Base-by-base conservation (phyloP, 2,797 vertebrate species). In the Podarcis siculus region DNA sequence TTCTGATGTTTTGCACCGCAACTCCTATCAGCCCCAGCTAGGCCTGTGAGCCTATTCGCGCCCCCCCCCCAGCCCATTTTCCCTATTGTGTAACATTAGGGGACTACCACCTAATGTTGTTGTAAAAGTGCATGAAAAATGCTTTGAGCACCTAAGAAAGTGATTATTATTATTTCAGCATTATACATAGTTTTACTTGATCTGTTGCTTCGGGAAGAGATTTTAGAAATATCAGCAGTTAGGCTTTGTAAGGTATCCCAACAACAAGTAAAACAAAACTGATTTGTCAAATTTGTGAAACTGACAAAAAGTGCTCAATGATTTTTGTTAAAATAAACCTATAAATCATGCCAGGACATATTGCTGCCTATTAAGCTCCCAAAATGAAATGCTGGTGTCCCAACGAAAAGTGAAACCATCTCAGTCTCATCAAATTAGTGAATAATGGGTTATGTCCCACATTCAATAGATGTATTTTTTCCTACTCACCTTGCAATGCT, bases 401-500 rank as follows among this genome's bases (percentile, higher is more conserved):
- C 55, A 75, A 30, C n/a, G 1, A 61, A 58, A 25, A 30, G 27
- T 23, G 75, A n/a, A 9, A 10, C 9, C 71, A n/a, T 82, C 13
- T 37, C 80, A 49, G 39, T 90, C 27, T 58, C n/a, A 85, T 80
- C 4, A 4, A 55, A 75, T 2, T 77, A 89, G 3, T 77, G 37
- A 86, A 32, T 45, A 85, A 27, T 89, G 23, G 9, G 2, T 35
- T 55, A 69, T 17, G 6, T 21, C 7, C 42, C 72, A n/a, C 39
- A 76, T 61, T 21, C 15, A 66, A n/a, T 15, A 1, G 19, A 9
- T 35, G 35, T 0, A 25, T 1, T 12, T 10, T 58, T 5, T 12
- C 9, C 39, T 7, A 23, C 67, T 94, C 95, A 98, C 99, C 99
- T 98, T 99, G 99, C 61, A 99, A 96, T 21, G 99, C 98, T 27